phyloP scores from a whole-genome alignment of 2,113 vertebrate genomes.

The Willisornis vidua region DNA sequence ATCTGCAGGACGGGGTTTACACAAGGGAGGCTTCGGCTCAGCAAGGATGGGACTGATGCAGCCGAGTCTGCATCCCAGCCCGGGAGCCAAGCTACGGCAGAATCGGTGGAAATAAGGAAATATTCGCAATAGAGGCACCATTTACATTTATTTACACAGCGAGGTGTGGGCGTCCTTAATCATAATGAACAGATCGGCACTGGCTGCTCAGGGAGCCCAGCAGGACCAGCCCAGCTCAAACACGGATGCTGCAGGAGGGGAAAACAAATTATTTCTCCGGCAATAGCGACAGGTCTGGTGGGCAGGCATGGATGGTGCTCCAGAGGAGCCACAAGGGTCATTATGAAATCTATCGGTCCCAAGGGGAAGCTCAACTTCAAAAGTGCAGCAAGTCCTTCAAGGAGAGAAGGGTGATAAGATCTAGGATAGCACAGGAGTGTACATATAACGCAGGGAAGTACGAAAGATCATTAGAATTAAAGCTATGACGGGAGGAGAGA shows the following conservation, averaged over 20 bases:
- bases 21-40: fast-evolving
- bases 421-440: background rate
- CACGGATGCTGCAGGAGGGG: background rate
- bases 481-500: background rate
- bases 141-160: background rate
- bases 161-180: background rate
- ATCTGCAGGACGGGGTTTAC: background rate
- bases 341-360: background rate
- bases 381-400: background rate
- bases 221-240: background rate
- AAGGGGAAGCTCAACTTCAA: background rate
- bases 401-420: background rate
- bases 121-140: background rate
- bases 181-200: background rate
- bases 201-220: background rate
- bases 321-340: background rate
- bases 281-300: background rate
- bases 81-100: background rate
- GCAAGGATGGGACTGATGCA: no score
- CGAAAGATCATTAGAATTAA: background rate
- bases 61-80: background rate
- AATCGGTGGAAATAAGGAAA: background rate
- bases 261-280: background rate
- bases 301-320: background rate
- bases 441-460: background rate